Evolutionary conservation across 1,140 invertebrate species (phyloP).

Genomic region (Scaptomyza montana): DNA sequence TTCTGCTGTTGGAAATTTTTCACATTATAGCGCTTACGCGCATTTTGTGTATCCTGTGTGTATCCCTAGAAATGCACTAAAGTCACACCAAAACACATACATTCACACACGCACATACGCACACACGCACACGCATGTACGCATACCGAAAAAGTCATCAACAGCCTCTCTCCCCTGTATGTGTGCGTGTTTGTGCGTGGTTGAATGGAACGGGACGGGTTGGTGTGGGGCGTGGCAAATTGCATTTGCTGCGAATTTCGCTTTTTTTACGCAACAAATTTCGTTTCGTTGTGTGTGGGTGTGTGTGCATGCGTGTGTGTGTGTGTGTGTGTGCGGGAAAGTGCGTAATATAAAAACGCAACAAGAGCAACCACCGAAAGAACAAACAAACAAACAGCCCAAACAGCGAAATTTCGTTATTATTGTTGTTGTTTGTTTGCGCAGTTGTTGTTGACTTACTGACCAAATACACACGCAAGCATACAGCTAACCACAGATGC

Average conservation of each 20-base stretch:
- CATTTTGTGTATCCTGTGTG: slow-evolving; percentile 54
- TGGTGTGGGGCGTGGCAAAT: slow-evolving; percentile 69
- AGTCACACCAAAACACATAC: slow-evolving; percentile 25
- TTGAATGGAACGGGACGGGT: slow-evolving; percentile 12
- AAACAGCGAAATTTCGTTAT: slow-evolving; percentile 8
- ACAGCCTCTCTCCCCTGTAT: slow-evolving; percentile 11
- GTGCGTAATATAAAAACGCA: slow-evolving; percentile 51
- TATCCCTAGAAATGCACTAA: slow-evolving; percentile 37
- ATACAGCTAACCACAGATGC: not conserved
- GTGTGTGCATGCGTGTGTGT: slow-evolving; percentile 20
- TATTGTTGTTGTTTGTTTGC: slow-evolving; percentile 24
- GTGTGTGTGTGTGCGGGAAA: slow-evolving; percentile 33
- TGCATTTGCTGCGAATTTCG: slow-evolving; percentile 77
- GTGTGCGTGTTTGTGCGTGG: not conserved
- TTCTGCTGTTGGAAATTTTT: slow-evolving; percentile 26
- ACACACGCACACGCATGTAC: not conserved
- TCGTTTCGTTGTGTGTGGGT: not conserved
- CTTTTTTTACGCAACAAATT: slow-evolving; percentile 62
- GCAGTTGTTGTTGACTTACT: slow-evolving; percentile 58
- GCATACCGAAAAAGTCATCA: slow-evolving; percentile 1
- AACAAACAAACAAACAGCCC: slow-evolving; percentile 5
- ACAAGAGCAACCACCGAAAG: slow-evolving; percentile 40
- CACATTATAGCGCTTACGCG: slow-evolving; percentile 35
- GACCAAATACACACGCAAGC: slow-evolving; percentile 41
- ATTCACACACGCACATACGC: slow-evolving; percentile 18